Evolutionary conservation across 2,113 vertebrate species (phyloP).

Genomic region (Hippocampus barbouri): DNA sequence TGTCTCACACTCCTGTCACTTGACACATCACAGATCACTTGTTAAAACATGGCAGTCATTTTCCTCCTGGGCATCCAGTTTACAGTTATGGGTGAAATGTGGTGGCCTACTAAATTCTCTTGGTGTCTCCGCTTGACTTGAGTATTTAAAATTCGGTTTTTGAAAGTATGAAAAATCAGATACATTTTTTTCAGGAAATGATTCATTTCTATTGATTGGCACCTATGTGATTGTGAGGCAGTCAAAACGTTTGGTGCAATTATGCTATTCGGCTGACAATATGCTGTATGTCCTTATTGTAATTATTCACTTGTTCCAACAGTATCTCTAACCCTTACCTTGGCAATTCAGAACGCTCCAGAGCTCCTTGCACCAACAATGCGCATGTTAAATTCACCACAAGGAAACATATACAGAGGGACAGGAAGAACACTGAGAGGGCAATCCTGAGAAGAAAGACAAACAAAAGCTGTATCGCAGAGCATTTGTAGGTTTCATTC

Average conservation of each 20-base stretch:
- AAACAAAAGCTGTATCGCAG: neutral
- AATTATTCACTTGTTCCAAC: neutral
- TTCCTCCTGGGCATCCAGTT: neutral
- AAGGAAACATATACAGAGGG: slow-evolving; percentile 84
- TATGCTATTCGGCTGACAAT: no score
- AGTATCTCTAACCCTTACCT: slow-evolving; percentile 35
- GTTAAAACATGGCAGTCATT: neutral
- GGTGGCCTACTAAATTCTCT: neutral
- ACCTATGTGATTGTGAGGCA: no score
- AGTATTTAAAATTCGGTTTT: neutral
- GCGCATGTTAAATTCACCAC: slow-evolving; percentile 91
- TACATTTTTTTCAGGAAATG: no score
- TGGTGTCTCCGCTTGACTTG: no score
- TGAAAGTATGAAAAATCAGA: no score
- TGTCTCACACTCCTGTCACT: slow-evolving; percentile 75
- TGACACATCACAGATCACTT: slow-evolving; percentile 1
- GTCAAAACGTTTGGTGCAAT: no score
- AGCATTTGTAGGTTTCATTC: neutral
- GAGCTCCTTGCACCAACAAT: slow-evolving; percentile 78
- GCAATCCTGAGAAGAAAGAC: slow-evolving; percentile 72
- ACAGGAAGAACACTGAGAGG: slow-evolving; percentile 81
- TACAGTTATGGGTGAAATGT: neutral
- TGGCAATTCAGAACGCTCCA: slow-evolving; percentile 49
- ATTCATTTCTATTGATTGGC: no score
- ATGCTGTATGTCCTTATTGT: neutral